These are phyloP conservation scores for Agonum fuliginosum DNA, from an alignment of 2,888 invertebrate genomes.

Conservation along the genomic window DNA sequence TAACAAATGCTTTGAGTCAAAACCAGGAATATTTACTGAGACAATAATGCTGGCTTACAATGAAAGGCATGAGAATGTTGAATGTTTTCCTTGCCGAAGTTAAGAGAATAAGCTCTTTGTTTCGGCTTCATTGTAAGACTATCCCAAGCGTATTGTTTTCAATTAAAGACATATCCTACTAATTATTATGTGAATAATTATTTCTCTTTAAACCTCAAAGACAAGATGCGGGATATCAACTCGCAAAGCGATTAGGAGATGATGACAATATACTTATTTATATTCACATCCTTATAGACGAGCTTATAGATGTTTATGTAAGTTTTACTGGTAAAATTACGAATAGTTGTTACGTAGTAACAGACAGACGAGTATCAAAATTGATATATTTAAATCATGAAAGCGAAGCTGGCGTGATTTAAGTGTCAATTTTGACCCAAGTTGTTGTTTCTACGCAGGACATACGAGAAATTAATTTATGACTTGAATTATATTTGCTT, in stretches of 20 bases:
- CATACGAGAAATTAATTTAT: no score
- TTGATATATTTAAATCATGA: no score
- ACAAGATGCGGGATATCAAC: not conserved
- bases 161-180: slow-evolving; percentile 30
- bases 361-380: no score
- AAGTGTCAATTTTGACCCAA: no score
- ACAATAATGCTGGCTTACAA: slow-evolving; percentile 20
- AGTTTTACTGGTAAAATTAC: no score
- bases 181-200: slow-evolving; percentile 45
- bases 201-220: slow-evolving; percentile 1
- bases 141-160: slow-evolving; percentile 10
- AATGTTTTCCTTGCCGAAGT: slow-evolving; percentile 27
- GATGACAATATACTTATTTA: not conserved
- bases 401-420: no score
- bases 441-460: no score
- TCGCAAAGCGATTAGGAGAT: not conserved
- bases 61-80: slow-evolving; percentile 14
- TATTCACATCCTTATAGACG: no score
- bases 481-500: no score
- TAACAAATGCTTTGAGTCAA: slow-evolving; percentile 34
- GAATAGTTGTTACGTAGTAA: no score
- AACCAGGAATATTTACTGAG: slow-evolving; percentile 28
- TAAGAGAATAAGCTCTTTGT: slow-evolving; percentile 43
- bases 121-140: slow-evolving; percentile 17
- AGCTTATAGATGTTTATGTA: no score